These are phyloP conservation scores for Cryptotis parvus DNA, from an alignment of 2,113 vertebrate species.

Conservation along the genomic window DNA sequence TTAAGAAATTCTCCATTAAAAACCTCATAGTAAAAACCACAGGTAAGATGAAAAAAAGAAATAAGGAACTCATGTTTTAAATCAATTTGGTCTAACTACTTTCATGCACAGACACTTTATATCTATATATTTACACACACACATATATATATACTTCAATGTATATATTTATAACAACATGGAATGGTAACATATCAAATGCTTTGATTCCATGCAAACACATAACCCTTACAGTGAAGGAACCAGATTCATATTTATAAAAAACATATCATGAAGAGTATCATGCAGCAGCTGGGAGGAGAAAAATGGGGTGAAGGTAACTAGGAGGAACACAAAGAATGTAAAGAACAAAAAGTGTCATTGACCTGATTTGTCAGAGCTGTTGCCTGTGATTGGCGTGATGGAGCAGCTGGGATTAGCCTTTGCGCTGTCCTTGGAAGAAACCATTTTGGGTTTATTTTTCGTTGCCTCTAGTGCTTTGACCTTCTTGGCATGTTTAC, in stretches of 20 bases:
- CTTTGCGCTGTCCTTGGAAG: slow-evolving; percentile 92
- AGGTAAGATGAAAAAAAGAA: slow-evolving; percentile 42
- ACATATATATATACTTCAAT: slow-evolving; percentile 61
- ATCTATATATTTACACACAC: background rate
- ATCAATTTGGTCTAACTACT: slow-evolving; percentile 20
- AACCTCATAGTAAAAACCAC: slow-evolving; percentile 4
- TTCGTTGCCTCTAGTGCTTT: slow-evolving; percentile 98
- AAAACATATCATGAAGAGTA: slow-evolving; percentile 72
- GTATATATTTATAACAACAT: slow-evolving; percentile 74
- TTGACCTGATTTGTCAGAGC: slow-evolving; percentile 94
- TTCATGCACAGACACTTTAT: slow-evolving; percentile 59
- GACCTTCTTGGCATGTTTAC: slow-evolving; percentile 99
- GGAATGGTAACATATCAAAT: slow-evolving; percentile 72
- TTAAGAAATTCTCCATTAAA: slow-evolving; percentile 18
- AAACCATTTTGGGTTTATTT: slow-evolving; percentile 92
- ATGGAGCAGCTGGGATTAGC: slow-evolving; percentile 88
- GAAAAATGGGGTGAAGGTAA: slow-evolving; percentile 45
- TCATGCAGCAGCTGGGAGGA: slow-evolving; percentile 73
- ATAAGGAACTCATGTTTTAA: slow-evolving; percentile 43
- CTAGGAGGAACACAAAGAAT: slow-evolving; percentile 75
- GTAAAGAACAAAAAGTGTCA: slow-evolving; percentile 88
- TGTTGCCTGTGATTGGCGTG: slow-evolving; percentile 88
- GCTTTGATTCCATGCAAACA: slow-evolving; percentile 72
- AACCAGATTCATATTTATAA: slow-evolving; percentile 74
- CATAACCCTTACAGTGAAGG: slow-evolving; percentile 61